phyloP scores from a whole-genome alignment of 2,113 vertebrate genomes.

The Callocephalon fimbriatum region DNA sequence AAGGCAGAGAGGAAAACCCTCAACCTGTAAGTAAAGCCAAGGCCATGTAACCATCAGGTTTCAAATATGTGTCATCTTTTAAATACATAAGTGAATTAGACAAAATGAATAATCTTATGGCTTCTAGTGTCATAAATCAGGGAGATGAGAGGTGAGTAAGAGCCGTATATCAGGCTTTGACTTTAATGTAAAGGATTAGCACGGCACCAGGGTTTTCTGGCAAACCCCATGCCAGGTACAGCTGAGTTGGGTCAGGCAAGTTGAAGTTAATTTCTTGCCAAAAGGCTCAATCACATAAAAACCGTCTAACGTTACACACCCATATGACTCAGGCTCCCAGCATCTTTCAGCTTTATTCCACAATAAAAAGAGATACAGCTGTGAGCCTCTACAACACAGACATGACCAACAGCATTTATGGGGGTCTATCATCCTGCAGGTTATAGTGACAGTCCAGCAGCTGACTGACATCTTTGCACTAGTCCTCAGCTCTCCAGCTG shows the following conservation, averaged over 20 bases:
- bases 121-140: neutral
- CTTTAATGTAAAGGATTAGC: neutral
- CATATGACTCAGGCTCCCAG: slow-evolving; percentile 34
- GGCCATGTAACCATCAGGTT: neutral
- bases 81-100: neutral
- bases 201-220: neutral
- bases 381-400: neutral
- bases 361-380: neutral
- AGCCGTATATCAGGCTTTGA: neutral
- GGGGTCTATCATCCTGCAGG: neutral
- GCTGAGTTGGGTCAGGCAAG: neutral
- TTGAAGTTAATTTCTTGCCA: neutral
- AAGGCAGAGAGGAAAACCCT: neutral
- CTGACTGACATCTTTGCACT: neutral
- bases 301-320: neutral
- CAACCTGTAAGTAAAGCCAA: neutral
- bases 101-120: neutral
- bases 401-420: neutral
- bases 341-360: slow-evolving; percentile 35
- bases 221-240: neutral
- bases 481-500: neutral
- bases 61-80: neutral
- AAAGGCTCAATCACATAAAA: slow-evolving; percentile 5
- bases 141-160: neutral
- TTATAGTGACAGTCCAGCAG: neutral